Evolutionary conservation across 2,888 invertebrate species (phyloP).

Genomic region (Mythimna lalbum): DNA sequence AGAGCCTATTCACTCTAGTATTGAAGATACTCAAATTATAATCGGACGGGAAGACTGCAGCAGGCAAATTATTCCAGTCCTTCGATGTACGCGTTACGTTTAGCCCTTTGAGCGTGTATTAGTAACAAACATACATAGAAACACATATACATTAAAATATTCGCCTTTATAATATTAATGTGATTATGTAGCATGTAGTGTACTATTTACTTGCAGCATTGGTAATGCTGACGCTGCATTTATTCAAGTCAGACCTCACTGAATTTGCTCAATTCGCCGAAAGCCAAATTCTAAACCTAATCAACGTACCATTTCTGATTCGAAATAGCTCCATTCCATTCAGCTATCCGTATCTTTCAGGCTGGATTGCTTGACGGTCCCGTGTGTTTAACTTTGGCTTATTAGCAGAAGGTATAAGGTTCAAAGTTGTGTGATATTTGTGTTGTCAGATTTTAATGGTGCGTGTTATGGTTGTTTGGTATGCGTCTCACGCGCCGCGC

Average conservation of each 20-base stretch:
- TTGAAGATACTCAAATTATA: too few species aligned
- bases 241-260: slow-evolving; percentile 69
- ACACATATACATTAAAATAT: too few species aligned
- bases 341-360: slow-evolving; percentile 65
- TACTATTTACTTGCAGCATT: slow-evolving; percentile 31
- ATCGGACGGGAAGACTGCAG: too few species aligned
- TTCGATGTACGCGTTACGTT: too few species aligned
- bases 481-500: slow-evolving; percentile 71
- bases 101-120: too few species aligned
- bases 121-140: too few species aligned
- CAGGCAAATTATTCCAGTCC: too few species aligned
- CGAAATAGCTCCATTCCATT: slow-evolving; percentile 72
- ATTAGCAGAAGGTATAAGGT: slow-evolving; percentile 47
- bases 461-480: slow-evolving; percentile 63
- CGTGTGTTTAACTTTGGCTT: slow-evolving; percentile 45
- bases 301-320: slow-evolving; percentile 75
- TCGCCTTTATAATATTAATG: too few species aligned
- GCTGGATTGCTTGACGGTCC: slow-evolving; percentile 43
- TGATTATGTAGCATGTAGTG: slow-evolving; percentile 14
- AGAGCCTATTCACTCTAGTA: too few species aligned
- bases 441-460: slow-evolving; percentile 62
- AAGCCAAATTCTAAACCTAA: slow-evolving; percentile 75
- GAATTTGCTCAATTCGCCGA: slow-evolving; percentile 70
- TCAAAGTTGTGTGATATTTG: slow-evolving; percentile 46
- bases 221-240: slow-evolving; percentile 56